These are phyloP conservation scores for Telenomus remus DNA, from an alignment of 1,140 invertebrate species.

Conservation along the genomic window DNA sequence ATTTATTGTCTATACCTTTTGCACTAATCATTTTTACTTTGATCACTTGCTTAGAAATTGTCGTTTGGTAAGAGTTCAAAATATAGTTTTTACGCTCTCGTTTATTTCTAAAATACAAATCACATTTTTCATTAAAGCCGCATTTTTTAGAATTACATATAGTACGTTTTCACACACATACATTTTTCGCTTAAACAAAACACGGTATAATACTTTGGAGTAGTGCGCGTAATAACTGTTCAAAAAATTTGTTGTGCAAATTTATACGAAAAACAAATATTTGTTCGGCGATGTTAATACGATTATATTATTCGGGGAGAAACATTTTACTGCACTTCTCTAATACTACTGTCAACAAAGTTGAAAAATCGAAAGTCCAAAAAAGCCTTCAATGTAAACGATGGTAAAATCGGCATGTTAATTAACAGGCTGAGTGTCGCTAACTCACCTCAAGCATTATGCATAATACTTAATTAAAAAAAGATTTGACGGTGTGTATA, in stretches of 20 bases:
- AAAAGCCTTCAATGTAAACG: conserved; percentile 19
- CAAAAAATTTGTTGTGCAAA: background rate
- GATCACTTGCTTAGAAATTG: too few relatives aligned
- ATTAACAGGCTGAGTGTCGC: conserved; percentile 21
- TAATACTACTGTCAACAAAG: conserved; percentile 51
- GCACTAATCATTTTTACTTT: too few relatives aligned
- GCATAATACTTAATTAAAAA: conserved; percentile 54
- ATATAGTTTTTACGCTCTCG: too few relatives aligned
- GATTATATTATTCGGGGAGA: background rate
- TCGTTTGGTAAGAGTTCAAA: too few relatives aligned
- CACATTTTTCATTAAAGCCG: conserved; percentile 20
- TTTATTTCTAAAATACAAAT: conserved; percentile 7
- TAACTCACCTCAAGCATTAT: conserved; percentile 19
- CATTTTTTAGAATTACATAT: conserved; percentile 5
- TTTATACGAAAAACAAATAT: conserved; percentile 1
- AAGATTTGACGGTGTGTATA: background rate
- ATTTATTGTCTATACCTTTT: too few relatives aligned
- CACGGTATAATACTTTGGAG: conserved; percentile 26
- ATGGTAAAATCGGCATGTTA: conserved; percentile 43
- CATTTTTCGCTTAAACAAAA: conserved; percentile 6
- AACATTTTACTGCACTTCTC: conserved; percentile 21
- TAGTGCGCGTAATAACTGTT: background rate
- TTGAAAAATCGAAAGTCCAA: background rate
- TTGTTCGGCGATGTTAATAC: background rate
- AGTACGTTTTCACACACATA: conserved; percentile 3